phyloP scores from a whole-genome alignment of 2,888 invertebrate genomes.

The Thymelicus sylvestris region DNA sequence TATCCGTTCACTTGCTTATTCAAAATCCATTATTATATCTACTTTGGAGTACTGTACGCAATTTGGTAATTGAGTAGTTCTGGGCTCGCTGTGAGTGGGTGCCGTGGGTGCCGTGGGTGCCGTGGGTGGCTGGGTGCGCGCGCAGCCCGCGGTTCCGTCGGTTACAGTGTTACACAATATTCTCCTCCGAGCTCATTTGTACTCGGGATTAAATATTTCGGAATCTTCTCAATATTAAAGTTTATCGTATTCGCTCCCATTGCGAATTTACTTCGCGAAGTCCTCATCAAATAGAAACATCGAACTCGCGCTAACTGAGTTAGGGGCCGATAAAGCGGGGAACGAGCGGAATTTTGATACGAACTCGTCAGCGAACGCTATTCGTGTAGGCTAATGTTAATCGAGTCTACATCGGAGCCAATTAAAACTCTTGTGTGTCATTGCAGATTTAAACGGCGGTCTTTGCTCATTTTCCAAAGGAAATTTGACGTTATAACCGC shows the following conservation, averaged over 20 bases:
- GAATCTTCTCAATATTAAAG: constrained; percentile 55
- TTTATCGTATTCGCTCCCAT: constrained; percentile 62
- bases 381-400: constrained; percentile 48
- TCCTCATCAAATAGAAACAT: constrained; percentile 67
- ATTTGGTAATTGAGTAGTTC: too few relatives aligned
- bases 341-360: constrained; percentile 64
- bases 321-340: constrained; percentile 64
- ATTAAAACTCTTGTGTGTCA: constrained; percentile 28
- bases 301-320: constrained; percentile 63
- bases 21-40: too few relatives aligned
- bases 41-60: too few relatives aligned
- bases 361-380: constrained; percentile 49
- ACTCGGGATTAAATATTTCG: constrained; percentile 51
- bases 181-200: constrained; percentile 44
- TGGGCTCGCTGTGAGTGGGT: too few relatives aligned
- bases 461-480: constrained; percentile 4
- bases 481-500: background rate
- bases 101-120: too few relatives aligned
- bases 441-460: constrained; percentile 3
- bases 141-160: background rate
- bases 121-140: too few relatives aligned
- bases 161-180: constrained; percentile 40
- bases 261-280: constrained; percentile 61
- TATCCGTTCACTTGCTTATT: too few relatives aligned
- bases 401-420: constrained; percentile 30